These are phyloP conservation scores for Drosophila pullipes DNA, from an alignment of 2,888 invertebrate genomes.

Conservation along the genomic window DNA sequence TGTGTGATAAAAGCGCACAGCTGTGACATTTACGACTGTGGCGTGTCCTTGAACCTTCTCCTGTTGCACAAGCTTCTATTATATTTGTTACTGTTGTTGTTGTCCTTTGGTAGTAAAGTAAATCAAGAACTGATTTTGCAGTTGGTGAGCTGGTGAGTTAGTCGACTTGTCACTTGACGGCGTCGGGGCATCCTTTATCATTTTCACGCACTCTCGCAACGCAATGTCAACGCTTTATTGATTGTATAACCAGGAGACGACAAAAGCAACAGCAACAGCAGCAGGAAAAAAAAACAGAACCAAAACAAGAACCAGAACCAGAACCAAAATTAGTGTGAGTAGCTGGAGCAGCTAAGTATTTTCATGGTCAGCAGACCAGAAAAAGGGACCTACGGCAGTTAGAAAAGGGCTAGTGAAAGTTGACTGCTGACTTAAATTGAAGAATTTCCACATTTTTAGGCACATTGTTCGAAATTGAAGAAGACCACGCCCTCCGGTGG, in stretches of 20 bases:
- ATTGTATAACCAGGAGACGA: conserved; percentile 52
- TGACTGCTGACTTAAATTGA: conserved; percentile 31
- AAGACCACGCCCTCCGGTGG: neutral
- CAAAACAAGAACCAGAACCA: conserved; percentile 13
- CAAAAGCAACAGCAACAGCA: neutral
- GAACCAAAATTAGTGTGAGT: neutral
- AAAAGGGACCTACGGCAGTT: conserved; percentile 52
- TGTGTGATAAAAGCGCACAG: conserved; percentile 39
- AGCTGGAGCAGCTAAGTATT: conserved; percentile 51
- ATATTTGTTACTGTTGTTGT: conserved; percentile 5
- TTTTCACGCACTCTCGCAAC: conserved; percentile 54
- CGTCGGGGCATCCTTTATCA: conserved; percentile 61
- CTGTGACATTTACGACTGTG: conserved; percentile 43
- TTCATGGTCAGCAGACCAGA: conserved; percentile 74
- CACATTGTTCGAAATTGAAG: conserved; percentile 9
- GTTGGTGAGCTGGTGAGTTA: conserved; percentile 24
- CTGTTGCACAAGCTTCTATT: neutral
- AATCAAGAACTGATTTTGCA: conserved; percentile 32
- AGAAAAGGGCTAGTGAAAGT: conserved; percentile 27
- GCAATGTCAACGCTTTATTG: conserved; percentile 63
- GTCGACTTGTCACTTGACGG: conserved; percentile 17
- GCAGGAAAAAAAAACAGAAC: neutral
- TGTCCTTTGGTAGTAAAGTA: conserved; percentile 27
- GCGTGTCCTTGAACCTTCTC: conserved; percentile 61
- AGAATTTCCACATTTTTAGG: conserved; percentile 24